These are phyloP conservation scores for Tetheella fluctuosa DNA, from an alignment of 2,888 invertebrate genomes.

Conservation along the genomic window DNA sequence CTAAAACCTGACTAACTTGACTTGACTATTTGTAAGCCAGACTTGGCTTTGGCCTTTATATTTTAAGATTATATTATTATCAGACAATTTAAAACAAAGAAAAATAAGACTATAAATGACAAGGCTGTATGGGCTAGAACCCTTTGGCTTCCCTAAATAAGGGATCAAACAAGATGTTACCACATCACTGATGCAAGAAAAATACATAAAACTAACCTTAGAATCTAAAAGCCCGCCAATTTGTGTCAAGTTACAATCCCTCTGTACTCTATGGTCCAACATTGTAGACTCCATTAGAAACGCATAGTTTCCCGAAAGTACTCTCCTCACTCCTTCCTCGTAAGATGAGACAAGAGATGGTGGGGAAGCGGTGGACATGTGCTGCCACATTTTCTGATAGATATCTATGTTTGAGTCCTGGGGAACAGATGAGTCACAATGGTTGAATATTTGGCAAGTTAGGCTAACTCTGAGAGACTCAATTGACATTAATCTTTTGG, in stretches of 20 bases:
- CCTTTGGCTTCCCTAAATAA: no score
- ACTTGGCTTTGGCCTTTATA: no score
- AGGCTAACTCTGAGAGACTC: no score
- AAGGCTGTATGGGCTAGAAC: no score
- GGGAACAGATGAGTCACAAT: conserved; percentile 8
- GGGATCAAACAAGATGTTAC: no score
- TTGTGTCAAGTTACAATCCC: conserved; percentile 98
- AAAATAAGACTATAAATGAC: no score
- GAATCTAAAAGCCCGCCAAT: conserved; percentile 90
- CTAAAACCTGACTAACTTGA: no score
- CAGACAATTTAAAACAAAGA: no score
- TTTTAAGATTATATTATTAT: no score
- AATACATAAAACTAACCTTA: conserved; percentile 60
- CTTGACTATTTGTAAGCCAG: no score
- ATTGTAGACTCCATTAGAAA: conserved; percentile 99
- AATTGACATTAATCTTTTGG: no score
- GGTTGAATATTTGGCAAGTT: background rate
- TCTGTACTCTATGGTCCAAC: conserved; percentile 97
- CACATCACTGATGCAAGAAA: no score
- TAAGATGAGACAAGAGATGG: conserved; percentile 94
- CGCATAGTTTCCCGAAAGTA: conserved; percentile 95
- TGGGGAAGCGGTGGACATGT: conserved; percentile 91
- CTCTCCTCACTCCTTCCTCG: conserved; percentile 95
- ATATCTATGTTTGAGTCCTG: conserved; percentile 95
- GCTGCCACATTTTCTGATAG: conserved; percentile 97